Evolutionary conservation across 2,888 invertebrate genomes (phyloP).

Genomic region (Melanophora roralis): DNA sequence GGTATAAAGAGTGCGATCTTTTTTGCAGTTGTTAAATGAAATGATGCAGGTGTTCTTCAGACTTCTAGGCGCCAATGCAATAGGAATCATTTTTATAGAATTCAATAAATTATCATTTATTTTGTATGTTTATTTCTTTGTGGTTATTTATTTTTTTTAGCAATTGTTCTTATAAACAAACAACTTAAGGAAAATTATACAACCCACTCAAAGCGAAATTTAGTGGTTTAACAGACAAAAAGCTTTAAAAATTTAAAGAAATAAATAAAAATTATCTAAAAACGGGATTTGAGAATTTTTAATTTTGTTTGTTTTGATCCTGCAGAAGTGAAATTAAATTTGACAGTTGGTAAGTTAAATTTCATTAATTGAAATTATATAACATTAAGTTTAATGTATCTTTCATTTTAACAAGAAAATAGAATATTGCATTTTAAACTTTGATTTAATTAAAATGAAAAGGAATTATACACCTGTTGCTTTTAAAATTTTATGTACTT

Average conservation of each 20-base stretch:
- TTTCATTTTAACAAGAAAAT: background rate
- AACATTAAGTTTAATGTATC: too few relatives aligned
- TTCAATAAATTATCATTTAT: slow-evolving; percentile 48
- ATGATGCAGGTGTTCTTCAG: slow-evolving; percentile 71
- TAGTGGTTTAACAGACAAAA: background rate
- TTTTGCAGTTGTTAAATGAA: slow-evolving; percentile 52
- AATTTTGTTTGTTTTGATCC: background rate
- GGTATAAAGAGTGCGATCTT: slow-evolving; percentile 37
- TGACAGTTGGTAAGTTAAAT: background rate
- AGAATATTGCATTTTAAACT: too few relatives aligned
- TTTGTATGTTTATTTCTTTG: slow-evolving; percentile 19
- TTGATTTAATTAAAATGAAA: too few relatives aligned
- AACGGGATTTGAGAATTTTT: background rate
- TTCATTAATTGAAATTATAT: background rate
- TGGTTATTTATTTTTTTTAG: background rate
- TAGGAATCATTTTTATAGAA: slow-evolving; percentile 54
- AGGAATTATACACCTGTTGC: too few relatives aligned
- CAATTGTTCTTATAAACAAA: slow-evolving; percentile 34
- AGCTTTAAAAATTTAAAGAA: background rate
- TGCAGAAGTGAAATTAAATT: background rate
- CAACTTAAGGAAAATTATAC: slow-evolving; percentile 60
- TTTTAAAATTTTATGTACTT: too few relatives aligned
- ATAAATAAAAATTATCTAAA: slow-evolving; percentile 7
- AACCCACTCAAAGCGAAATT: slow-evolving; percentile 55
- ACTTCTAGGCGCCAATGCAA: slow-evolving; percentile 69